Base-by-base conservation (phyloP, 2,797 vertebrate genomes). In the Amblyopsis hoosieri region DNA sequence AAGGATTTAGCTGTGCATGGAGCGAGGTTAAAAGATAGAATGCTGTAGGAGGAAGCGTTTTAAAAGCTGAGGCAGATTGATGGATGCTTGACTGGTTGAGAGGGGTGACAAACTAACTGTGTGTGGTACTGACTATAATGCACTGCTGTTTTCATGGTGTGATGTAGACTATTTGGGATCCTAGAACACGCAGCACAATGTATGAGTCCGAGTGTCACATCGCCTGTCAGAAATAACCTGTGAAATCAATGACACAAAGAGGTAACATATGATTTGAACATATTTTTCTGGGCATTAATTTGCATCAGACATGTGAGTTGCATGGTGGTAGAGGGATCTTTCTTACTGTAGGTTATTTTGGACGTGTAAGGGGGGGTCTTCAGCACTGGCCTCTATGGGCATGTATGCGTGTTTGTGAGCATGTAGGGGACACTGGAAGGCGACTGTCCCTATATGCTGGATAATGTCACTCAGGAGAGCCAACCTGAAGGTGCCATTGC, bases 401-500 rank as follows among this genome's bases (percentile, higher is more conserved):
- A 67, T 11, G 50, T n/a, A 9, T 23, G 33, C 29, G 33, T 55
- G 42, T n/a, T 6, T 79, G 81, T 63, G 48, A 74, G 67, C 70
- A 67, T 74, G 70, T 71, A 62, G 68, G 14, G 64, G 31, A 33
- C 66, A n/a, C 69, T 60, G 66, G 23, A 75, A 80, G 64, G 60
- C 23, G 71, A 71, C 69, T 76, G 72, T 87, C 74, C 71, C 67
- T 83, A 82, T 62, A 66, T 53, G 80, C 84, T 81, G 85, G 73
- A 82, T 83, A 86, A 82, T 78, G 87, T 87, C 86, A 85, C 72
- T 84, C 84, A 85, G 77, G 71, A 83, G 83, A 89, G 76, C 79
- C 82, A 84, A 89, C 88, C 79, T 85, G 83, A 86, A 89, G 81
- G 86, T 87, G 86, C 85, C 84, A 90, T 91, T 90, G 86, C 89